These are phyloP conservation scores for Theristicus caerulescens DNA, from an alignment of 2,113 vertebrate species.

Conservation along the genomic window DNA sequence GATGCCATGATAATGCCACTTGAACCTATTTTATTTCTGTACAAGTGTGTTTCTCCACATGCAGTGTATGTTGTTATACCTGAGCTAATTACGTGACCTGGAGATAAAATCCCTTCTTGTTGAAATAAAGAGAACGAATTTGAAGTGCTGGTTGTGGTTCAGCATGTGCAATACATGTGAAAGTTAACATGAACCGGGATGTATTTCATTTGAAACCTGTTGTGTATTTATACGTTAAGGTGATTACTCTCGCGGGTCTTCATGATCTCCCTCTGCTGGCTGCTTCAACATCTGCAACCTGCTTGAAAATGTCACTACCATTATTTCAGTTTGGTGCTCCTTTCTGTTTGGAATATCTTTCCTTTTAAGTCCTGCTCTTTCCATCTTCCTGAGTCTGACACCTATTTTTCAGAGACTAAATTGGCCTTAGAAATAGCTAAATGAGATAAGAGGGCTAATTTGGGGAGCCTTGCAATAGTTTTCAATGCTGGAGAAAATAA, in stretches of 20 bases:
- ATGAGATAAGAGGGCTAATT: neutral
- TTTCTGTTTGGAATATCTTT: neutral
- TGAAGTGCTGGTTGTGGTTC: neutral
- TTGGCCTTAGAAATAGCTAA: neutral
- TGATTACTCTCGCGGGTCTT: neutral
- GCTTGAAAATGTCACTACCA: neutral
- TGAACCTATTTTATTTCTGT: neutral
- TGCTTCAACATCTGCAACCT: neutral
- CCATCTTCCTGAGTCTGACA: neutral
- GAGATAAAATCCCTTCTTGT: neutral
- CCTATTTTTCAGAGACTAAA: neutral
- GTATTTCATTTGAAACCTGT: neutral
- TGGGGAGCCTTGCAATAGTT: neutral
- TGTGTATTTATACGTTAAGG: neutral
- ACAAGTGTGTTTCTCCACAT: neutral
- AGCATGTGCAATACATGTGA: neutral
- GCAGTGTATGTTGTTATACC: neutral
- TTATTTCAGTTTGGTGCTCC: neutral
- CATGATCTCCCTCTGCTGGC: constrained; percentile 33
- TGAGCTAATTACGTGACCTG: neutral
- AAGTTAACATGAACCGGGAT: neutral
- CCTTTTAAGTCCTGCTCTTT: neutral
- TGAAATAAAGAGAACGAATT: neutral
- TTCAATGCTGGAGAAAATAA: neutral
- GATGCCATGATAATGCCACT: constrained; percentile 64